These are phyloP conservation scores for Isotomurus palustris DNA, from an alignment of 2,888 invertebrate species.

Conservation along the genomic window DNA sequence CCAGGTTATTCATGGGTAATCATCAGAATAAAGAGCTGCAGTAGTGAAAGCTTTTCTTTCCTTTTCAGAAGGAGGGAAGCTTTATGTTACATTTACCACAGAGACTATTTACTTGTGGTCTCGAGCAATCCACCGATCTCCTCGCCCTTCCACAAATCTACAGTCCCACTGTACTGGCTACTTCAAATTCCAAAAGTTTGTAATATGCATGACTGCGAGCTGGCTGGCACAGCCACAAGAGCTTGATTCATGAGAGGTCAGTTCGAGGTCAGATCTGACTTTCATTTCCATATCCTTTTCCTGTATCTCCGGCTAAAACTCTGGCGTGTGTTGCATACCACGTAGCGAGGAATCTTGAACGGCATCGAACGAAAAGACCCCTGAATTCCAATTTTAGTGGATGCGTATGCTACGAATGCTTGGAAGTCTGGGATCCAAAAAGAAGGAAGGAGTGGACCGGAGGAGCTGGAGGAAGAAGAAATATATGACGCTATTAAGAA, in stretches of 20 bases:
- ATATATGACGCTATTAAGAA: slow-evolving; percentile 43
- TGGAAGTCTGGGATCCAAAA: too few species aligned
- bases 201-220: slow-evolving; percentile 6
- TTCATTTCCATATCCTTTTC: slow-evolving; percentile 20
- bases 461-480: slow-evolving; percentile 16
- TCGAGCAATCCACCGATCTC: too few species aligned
- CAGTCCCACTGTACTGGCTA: slow-evolving; percentile 1
- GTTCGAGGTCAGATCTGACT: slow-evolving; percentile 31
- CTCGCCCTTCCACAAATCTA: neutral
- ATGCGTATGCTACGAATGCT: too few species aligned
- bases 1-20: slow-evolving; percentile 12
- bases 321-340: neutral
- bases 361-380: neutral
- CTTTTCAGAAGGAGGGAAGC: neutral
- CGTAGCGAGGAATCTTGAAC: neutral
- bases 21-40: slow-evolving; percentile 10
- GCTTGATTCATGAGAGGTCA: slow-evolving; percentile 46
- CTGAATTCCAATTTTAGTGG: too few species aligned
- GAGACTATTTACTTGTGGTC: too few species aligned
- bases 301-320: slow-evolving; percentile 8
- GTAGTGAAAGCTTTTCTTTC: neutral
- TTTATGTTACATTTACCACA: neutral
- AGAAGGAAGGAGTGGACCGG: slow-evolving; percentile 4
- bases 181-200: slow-evolving; percentile 13
- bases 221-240: slow-evolving; percentile 22